Base-by-base conservation (phyloP, 2,797 vertebrate genomes). In the Limosa lapponica region DNA sequence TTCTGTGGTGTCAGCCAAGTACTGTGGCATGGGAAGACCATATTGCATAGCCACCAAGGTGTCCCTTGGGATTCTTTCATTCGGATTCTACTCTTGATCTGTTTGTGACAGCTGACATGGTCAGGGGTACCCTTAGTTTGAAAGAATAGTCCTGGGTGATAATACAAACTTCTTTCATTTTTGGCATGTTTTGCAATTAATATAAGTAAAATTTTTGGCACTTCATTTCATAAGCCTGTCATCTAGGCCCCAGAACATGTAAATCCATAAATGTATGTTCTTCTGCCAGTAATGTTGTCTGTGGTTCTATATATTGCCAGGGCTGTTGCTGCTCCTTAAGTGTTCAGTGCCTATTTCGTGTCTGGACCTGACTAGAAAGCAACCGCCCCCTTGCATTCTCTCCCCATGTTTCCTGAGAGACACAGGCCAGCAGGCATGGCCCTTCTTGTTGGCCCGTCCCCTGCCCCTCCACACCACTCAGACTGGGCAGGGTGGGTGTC, bases 321-420 rank as follows among this genome's bases (percentile, higher is more conserved):
- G 37, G 59, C 52, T 82, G 32, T 87, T 81, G 36, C 28, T 65
- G 28, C 46, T 46, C 11, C 48, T 37, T 27, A 37, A 34, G 30
- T 2, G 0, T 41, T 88, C 44, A 18, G 44, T 51, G 54, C 10
- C 22, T 48, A 1, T 75, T 30, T 48, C 1, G 1, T 61, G 23
- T 62, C 39, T 64, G 44, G 54, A 69, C 67, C 37, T 51, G 70
- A 39, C 44, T 37, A 20, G 72, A 82, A 74, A 22, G 32, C 55
- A 75, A 17, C 18, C 15, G 19, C 16, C 34, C 34, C 30, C 17
- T 52, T 82, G 51, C 13, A 5, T 87, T 57, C 37, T 72, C 19
- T 61, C 32, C 4, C 32, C 0, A 0, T 46, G 39, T 82, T 75
- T 79, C 41, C 69, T 8, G 16, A 43, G 44, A 55, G 62, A 5